These are phyloP conservation scores for Rhynchomys soricoides DNA, from an alignment of 2,113 vertebrate genomes.

Conservation along the genomic window DNA sequence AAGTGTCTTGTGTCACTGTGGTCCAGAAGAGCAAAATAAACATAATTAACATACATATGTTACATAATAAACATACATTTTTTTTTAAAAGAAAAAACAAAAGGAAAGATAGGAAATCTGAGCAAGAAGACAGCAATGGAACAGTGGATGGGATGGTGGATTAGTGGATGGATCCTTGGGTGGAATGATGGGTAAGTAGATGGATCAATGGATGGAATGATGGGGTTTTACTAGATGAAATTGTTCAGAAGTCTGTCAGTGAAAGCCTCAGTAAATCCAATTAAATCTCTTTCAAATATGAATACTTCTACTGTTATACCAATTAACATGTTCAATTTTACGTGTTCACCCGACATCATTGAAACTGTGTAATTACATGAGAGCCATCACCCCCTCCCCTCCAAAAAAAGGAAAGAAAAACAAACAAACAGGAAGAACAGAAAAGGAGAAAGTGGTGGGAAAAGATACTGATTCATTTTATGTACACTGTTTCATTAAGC, in stretches of 20 bases:
- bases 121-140: neutral
- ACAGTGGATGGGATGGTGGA: neutral
- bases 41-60: no score
- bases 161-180: neutral
- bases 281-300: neutral
- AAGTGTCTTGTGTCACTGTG: neutral
- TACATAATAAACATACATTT: no score
- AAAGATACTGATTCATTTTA: neutral
- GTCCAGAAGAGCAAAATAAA: neutral
- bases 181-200: neutral
- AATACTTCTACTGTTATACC: neutral
- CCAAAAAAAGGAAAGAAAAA: neutral
- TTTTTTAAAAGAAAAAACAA: neutral
- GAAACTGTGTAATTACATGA: slow-evolving; percentile 27
- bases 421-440: neutral
- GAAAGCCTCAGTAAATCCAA: neutral
- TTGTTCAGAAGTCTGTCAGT: neutral
- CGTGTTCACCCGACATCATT: neutral
- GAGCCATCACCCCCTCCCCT: neutral
- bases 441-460: neutral
- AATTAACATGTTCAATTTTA: neutral
- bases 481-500: neutral
- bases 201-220: neutral
- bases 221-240: neutral
- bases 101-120: neutral